A percentile compares a stretch with the other conserved stretches of the same genome.
Evolutionary conservation across 2,797 vertebrate genomes (phyloP).

Genomic region (Smutsia gigantea): DNA sequence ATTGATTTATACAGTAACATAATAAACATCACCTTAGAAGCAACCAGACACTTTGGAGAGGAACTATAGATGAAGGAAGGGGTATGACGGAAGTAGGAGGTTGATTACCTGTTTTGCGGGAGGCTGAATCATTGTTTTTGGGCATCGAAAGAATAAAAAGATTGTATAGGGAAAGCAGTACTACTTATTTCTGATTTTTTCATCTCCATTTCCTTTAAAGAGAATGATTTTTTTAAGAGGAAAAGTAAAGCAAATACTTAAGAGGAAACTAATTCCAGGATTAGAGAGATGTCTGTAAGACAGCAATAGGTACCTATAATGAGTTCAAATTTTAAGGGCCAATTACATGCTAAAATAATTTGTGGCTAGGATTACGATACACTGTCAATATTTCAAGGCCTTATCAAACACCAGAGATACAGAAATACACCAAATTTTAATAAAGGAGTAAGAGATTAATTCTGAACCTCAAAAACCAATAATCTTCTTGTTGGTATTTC

Average conservation of each 20-base stretch:
- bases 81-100: not conserved
- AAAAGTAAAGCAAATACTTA: conserved; percentile 43
- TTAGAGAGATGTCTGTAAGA: conserved; percentile 41
- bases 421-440: conserved; percentile 42
- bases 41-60: not conserved
- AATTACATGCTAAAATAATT: conserved; percentile 33
- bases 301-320: not conserved
- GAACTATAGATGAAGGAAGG: not conserved
- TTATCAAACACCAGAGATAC: conserved; percentile 42
- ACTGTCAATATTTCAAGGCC: conserved; percentile 19
- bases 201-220: not conserved
- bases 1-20: not conserved
- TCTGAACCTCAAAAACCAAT: conserved; percentile 42
- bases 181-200: not conserved
- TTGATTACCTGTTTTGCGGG: fast-evolving
- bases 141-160: not conserved
- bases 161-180: not conserved
- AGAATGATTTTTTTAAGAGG: not conserved
- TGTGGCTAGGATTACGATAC: conserved; percentile 22
- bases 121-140: not conserved
- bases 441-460: conserved; percentile 50
- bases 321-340: conserved; percentile 33
- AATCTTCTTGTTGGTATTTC: conserved; percentile 23
- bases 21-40: not conserved
- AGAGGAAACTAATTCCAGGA: not conserved